These are phyloP conservation scores for Lasioglossum vierecki DNA, from an alignment of 2,888 invertebrate species.

Conservation along the genomic window DNA sequence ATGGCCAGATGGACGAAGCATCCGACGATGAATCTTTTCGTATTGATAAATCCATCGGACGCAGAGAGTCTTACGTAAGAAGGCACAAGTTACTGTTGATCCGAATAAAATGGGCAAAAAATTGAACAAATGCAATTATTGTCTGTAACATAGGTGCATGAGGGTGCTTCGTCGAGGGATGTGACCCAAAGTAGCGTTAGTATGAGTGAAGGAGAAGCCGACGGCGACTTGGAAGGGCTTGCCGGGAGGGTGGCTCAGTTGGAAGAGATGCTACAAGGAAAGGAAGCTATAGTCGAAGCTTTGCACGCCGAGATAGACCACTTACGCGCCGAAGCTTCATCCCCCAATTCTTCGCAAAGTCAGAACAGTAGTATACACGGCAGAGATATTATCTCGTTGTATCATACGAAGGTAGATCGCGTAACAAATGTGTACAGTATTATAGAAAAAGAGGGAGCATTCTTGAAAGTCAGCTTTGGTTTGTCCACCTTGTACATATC, in stretches of 20 bases:
- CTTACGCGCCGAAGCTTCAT: slow-evolving; percentile 83
- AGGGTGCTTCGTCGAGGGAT: slow-evolving; percentile 77
- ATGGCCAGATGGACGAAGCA: slow-evolving; percentile 66
- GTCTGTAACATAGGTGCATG: slow-evolving; percentile 63
- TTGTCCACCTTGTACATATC: slow-evolving; percentile 7
- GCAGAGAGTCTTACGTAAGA: slow-evolving; percentile 73
- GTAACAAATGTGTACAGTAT: neutral
- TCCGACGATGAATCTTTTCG: slow-evolving; percentile 78
- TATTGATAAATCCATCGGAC: slow-evolving; percentile 73
- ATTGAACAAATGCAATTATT: neutral
- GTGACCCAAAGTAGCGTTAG: slow-evolving; percentile 80
- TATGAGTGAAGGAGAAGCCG: slow-evolving; percentile 82
- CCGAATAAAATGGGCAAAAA: neutral
- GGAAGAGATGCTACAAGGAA: slow-evolving; percentile 84
- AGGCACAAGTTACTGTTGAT: neutral
- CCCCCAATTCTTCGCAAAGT: slow-evolving; percentile 85
- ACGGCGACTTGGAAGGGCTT: slow-evolving; percentile 80
- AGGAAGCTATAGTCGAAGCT: slow-evolving; percentile 84
- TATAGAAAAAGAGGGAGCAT: neutral
- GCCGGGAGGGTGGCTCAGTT: slow-evolving; percentile 83
- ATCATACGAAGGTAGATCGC: slow-evolving; percentile 87
- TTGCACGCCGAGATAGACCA: slow-evolving; percentile 85
- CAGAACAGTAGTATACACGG: slow-evolving; percentile 88
- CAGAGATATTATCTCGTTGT: slow-evolving; percentile 89
- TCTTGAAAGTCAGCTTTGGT: neutral